Evolutionary conservation across 2,888 invertebrate genomes (phyloP), one percentile per base, ranked within the genome.

Genomic region (Phyllotreta cruciferae): DNA sequence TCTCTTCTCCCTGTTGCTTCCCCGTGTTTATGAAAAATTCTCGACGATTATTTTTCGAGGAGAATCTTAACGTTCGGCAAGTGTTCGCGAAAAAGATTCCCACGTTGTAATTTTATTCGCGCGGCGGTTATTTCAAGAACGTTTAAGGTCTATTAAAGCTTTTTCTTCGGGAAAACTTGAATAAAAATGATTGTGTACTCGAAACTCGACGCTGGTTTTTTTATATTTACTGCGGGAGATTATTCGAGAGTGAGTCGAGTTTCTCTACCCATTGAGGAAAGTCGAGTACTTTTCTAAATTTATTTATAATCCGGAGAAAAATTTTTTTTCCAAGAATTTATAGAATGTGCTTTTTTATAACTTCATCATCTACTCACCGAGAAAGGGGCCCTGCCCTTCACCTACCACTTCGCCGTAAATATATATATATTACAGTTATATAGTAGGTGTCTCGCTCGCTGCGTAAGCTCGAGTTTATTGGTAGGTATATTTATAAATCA

Each of bases 31-130:
- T 63, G 63, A 63, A 63, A 63, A 63, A 63, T 63, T 60, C 56
- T 50, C 50, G 58, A 57, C 66, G 65, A 65, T 65, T 65, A 67
- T 65, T 67, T 66, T 66, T 60, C 65, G 57, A 60, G 62, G 66
- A 62, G 66, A 66, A 56, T 64, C 60, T 62, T 60, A 61, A 62
- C 68, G 62, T 64, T 62, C 64, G 56, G 68, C 68, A 62, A 65
- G 62, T 70, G 69, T 67, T 68, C 62, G 63, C 63, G 69, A 65
- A 68, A 70, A 66, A 70, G 69, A 71, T 73, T 73, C 73, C 68
- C 71, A 71, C 70, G 71, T 68, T 68, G 67, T 72, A 69, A 71
- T 71, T 70, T 71, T 68, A 70, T 71, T 68, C 70, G 66, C 64
- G 66, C 65, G 56, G 65, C 42, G 60, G 66, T 66, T 62, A 64